Evolutionary conservation across 1,140 invertebrate genomes (phyloP).

Genomic region (Drosophila ohnishii): DNA sequence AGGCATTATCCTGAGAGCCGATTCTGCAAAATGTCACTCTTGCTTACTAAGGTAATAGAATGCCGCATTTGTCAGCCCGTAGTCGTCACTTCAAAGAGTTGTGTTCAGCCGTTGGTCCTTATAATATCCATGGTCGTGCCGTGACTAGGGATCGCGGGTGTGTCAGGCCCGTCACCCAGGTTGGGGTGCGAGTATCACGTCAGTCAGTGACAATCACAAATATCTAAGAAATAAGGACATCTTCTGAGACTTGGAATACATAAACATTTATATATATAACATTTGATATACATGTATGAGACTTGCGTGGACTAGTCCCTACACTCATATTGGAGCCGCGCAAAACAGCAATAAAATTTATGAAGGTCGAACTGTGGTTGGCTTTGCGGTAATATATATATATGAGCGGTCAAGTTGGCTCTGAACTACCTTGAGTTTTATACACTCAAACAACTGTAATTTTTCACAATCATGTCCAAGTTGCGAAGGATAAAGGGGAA

Average conservation of each 20-base stretch:
- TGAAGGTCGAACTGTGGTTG: conserved; percentile 5
- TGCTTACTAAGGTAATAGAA: no score
- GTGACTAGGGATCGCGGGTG: not conserved
- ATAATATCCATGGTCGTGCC: no score
- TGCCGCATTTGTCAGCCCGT: no score
- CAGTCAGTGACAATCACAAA: conserved; percentile 1
- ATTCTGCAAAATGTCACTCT: no score
- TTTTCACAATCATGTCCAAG: not conserved
- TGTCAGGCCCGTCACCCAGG: not conserved
- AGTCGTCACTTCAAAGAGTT: no score
- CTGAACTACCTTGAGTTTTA: not conserved
- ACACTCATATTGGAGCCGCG: not conserved
- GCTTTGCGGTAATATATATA: not conserved
- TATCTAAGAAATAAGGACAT: not conserved
- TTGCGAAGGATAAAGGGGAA: not conserved
- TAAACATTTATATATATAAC: not conserved
- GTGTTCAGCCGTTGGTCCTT: no score
- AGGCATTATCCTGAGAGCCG: no score
- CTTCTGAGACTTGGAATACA: not conserved
- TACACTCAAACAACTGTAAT: conserved; percentile 5
- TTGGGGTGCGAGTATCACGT: not conserved
- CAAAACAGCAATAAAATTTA: not conserved
- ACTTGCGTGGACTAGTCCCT: not conserved
- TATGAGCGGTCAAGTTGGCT: conserved; percentile 6
- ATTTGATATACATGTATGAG: not conserved